A percentile compares a stretch with the other conserved stretches of the same genome.
Evolutionary conservation across 2,113 vertebrate genomes (phyloP).

Genomic region (Brienomyrus brachyistius): DNA sequence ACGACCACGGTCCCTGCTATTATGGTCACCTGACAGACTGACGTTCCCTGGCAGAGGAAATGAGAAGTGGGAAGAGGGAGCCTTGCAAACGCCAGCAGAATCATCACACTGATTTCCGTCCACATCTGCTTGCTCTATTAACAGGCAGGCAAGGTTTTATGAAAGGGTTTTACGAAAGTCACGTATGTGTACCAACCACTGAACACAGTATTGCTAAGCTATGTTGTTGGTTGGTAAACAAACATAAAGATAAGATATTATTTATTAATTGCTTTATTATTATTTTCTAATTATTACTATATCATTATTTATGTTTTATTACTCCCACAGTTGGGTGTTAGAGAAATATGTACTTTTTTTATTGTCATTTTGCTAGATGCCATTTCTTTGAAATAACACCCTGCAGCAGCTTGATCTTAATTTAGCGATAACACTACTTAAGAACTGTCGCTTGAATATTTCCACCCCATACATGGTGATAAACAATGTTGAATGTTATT

Average conservation of each 20-base stretch:
- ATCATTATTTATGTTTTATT: too few relatives aligned
- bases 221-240: not conserved
- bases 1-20: slow-evolving; percentile 82
- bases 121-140: not conserved
- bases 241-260: not conserved
- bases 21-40: slow-evolving; percentile 85
- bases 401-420: too few relatives aligned
- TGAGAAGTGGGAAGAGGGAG: slow-evolving; percentile 10
- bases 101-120: not conserved
- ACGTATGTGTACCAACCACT: not conserved
- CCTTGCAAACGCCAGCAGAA: not conserved
- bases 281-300: too few relatives aligned
- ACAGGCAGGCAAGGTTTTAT: not conserved
- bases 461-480: too few relatives aligned
- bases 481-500: too few relatives aligned
- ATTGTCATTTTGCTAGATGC: too few relatives aligned
- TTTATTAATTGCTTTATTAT: too few relatives aligned
- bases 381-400: too few relatives aligned
- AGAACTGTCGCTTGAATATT: too few relatives aligned
- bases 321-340: too few relatives aligned
- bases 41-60: slow-evolving; percentile 73
- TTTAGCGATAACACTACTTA: too few relatives aligned
- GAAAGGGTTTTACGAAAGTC: not conserved
- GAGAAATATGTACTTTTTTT: too few relatives aligned
- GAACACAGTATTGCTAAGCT: not conserved